phyloP scores from a whole-genome alignment of 2,888 invertebrate species.

The Drosophila mimetica region DNA sequence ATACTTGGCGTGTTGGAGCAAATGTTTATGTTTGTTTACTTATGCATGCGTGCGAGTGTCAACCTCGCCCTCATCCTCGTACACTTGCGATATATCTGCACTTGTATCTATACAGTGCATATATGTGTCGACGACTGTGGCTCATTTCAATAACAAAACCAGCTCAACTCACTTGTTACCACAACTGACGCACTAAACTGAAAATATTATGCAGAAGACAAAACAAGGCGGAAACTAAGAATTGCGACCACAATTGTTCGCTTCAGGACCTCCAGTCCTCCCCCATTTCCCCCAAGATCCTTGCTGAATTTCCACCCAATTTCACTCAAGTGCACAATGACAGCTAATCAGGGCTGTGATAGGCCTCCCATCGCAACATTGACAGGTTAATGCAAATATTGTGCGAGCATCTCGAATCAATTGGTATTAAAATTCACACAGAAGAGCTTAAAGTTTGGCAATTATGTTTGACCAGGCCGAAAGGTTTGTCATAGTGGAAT shows the following conservation, averaged over 20 bases:
- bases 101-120: slow-evolving; percentile 39
- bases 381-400: slow-evolving; percentile 71
- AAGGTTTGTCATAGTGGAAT: background rate
- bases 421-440: slow-evolving; percentile 65
- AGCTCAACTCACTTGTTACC: slow-evolving; percentile 75
- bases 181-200: slow-evolving; percentile 75
- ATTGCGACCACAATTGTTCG: slow-evolving; percentile 33
- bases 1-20: slow-evolving; percentile 75
- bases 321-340: slow-evolving; percentile 39
- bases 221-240: slow-evolving; percentile 63
- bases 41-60: slow-evolving; percentile 77
- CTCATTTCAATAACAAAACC: slow-evolving; percentile 79
- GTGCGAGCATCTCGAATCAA: slow-evolving; percentile 59
- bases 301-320: background rate
- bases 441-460: slow-evolving; percentile 40
- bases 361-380: slow-evolving; percentile 26
- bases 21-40: slow-evolving; percentile 80
- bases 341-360: slow-evolving; percentile 61
- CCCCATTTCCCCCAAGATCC: background rate
- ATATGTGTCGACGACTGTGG: slow-evolving; percentile 24
- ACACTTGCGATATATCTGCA: slow-evolving; percentile 29
- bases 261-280: background rate
- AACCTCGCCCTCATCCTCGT: slow-evolving; percentile 36
- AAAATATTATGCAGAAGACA: slow-evolving; percentile 72
- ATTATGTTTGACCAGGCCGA: slow-evolving; percentile 28